Base-by-base conservation (phyloP, 1,140 invertebrate species). In the Nymphalis io region DNA sequence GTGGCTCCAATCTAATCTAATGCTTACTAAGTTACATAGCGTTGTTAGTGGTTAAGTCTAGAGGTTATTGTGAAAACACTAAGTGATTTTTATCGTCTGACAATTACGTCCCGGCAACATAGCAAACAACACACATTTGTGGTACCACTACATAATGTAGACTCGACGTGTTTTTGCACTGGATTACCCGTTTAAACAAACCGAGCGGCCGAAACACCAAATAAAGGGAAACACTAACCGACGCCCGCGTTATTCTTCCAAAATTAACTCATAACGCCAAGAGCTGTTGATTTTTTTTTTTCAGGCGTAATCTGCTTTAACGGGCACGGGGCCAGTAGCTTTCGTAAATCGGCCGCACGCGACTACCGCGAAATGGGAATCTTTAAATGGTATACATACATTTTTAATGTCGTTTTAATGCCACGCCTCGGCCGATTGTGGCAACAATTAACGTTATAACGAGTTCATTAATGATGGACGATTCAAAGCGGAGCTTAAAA, bases 211-310 rank as follows among this genome's bases (percentile, higher is more conserved):
- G 82, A 74, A 84, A 86, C 80, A 79, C 82, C 84, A 87, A 89
- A 89, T 89, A 91, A 90, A 89, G 82, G 83, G 80, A 85, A 87
- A 84, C 81, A 88, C 87, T 89, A 90, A 88, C 87, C 81, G 76
- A 81, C 80, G 79, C 77, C 72, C 80, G 80, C 84, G 85, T 91
- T 89, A 89, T 85, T 89, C 85, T 90, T 90, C 88, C 87, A 85
- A 90, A 89, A 91, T 91, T 91, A 91, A 91, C 88, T 90, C 87
- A 88, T 89, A 91, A 89, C 85, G 82, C 83, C 83, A 87, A 88
- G 83, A 86, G 86, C 77, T 85, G 83, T 86, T 88, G 81, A 83
- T 87, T 88, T 88, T 89, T 60, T n/a, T 46, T 90, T 90, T 89
- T 81, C 75, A 67, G 77, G 78, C 81, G 82, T 89, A 91, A 91